Base-by-base conservation (phyloP, 2,113 vertebrate genomes). In the Cettia cetti region DNA sequence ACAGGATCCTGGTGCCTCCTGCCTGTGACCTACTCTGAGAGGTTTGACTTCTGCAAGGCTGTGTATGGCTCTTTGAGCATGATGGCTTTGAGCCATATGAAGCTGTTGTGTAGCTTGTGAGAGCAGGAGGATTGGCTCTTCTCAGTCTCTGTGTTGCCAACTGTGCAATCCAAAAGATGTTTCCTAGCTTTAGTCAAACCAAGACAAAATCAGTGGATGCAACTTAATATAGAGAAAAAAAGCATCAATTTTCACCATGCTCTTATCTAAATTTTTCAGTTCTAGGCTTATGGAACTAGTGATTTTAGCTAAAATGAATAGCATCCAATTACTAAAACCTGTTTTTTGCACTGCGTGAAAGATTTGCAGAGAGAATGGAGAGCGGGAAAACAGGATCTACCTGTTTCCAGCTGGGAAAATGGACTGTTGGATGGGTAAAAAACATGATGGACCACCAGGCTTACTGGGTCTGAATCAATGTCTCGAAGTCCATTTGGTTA, bases 51-150 rank as follows among this genome's bases (percentile, higher is more conserved):
- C 50, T 92, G 27, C 1, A 2, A 24, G 39, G 52, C 63, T 88
- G n/a, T 37, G 50, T 35, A 40, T 65, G 56, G 40, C 71, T 27
- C 27, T 74, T 83, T 92, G 39, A 83, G 63, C 82, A 47, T 75
- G 52, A 68, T 89, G 96, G 95, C 92, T 89, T 14, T 47, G 28
- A 71, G 92, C 94, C 92, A 94, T 20, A 7, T 20, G 56, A 69
- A 82, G 63, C 79, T 93, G 64, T 85, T 89, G 54, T 66, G 68
- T 10, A 90, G 45, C 54, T 40, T 81, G 59, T 56, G 49, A 39
- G 89, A 64, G 76, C 64, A 49, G 69, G 68, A 82, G 54, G 21
- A 35, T 60, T 95, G 89, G 89, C 86, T 94, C 64, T 74, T 76
- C 59, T 59, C 47, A 66, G 24, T 26, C 42, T 57, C 54, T 70